phyloP scores from a whole-genome alignment of 2,797 vertebrate species.

The Phataginus tetradactyla region DNA sequence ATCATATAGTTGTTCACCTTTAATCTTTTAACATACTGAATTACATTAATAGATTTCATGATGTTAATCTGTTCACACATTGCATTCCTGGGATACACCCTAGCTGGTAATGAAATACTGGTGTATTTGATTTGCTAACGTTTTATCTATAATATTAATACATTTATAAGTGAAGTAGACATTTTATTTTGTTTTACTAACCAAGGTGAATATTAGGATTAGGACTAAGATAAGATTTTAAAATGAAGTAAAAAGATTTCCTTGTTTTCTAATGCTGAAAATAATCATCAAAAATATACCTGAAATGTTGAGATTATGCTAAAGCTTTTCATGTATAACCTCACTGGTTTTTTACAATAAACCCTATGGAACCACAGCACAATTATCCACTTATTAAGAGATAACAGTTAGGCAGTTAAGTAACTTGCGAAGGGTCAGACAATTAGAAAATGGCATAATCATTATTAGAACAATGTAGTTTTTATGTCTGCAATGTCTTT shows the following conservation, averaged over 20 bases:
- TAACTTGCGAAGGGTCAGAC: slow-evolving; percentile 27
- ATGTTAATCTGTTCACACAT: slow-evolving; percentile 53
- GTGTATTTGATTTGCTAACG: slow-evolving; percentile 41
- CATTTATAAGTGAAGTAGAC: slow-evolving; percentile 52
- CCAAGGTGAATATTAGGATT: slow-evolving; percentile 27
- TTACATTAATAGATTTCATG: slow-evolving; percentile 70
- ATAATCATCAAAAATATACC: background rate
- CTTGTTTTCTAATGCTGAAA: slow-evolving; percentile 23
- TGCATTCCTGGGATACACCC: background rate
- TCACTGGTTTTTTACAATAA: background rate
- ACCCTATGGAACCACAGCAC: background rate
- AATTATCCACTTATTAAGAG: slow-evolving; percentile 50
- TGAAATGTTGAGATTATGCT: background rate
- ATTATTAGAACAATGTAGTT: background rate
- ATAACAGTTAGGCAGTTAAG: slow-evolving; percentile 25
- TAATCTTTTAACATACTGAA: slow-evolving; percentile 64
- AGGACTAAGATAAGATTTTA: slow-evolving; percentile 38
- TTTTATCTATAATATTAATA: slow-evolving; percentile 50
- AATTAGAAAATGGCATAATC: slow-evolving; percentile 9
- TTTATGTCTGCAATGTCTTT: slow-evolving; percentile 1
- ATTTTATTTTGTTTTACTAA: slow-evolving; percentile 53
- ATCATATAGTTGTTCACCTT: slow-evolving; percentile 54
- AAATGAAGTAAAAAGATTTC: slow-evolving; percentile 26
- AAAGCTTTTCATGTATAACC: background rate
- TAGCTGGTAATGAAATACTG: slow-evolving; percentile 42